These are phyloP conservation scores for Agonopterix arenella DNA, from an alignment of 2,888 invertebrate species.

Conservation along the genomic window DNA sequence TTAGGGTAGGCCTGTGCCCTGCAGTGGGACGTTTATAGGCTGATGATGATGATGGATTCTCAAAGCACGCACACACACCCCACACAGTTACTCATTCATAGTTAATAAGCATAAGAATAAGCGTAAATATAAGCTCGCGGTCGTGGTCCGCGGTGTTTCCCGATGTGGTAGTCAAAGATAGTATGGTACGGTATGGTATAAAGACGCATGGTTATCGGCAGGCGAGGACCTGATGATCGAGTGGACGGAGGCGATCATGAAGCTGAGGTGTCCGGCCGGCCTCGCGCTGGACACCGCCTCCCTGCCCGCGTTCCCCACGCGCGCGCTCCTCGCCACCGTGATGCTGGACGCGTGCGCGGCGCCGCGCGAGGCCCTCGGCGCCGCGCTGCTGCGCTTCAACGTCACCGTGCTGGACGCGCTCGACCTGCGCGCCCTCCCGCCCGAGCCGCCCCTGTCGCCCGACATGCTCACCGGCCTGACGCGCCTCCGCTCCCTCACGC, in stretches of 20 bases:
- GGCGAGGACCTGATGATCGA: neutral
- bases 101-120: no score
- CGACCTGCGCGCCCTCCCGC: conserved; percentile 8
- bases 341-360: conserved; percentile 15
- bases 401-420: conserved; percentile 12
- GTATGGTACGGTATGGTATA: no score
- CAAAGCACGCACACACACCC: no score
- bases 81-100: no score
- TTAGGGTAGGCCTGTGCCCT: no score
- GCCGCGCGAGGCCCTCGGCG: conserved; percentile 6
- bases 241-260: conserved; percentile 4
- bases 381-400: conserved; percentile 11
- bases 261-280: conserved; percentile 11
- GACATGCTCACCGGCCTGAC: neutral
- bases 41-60: no score
- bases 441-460: conserved; percentile 3
- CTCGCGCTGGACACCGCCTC: conserved; percentile 13
- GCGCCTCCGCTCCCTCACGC: conserved; percentile 2
- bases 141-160: no score
- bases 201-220: no score
- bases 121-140: no score
- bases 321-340: conserved; percentile 8
- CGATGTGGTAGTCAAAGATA: no score
- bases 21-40: no score
- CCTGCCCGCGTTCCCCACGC: conserved; percentile 14